Percentiles rank a stretch among this genome's conserved stretches.
phyloP scores from a whole-genome alignment of 2,113 vertebrate species.

The Cygnus buccinator region DNA sequence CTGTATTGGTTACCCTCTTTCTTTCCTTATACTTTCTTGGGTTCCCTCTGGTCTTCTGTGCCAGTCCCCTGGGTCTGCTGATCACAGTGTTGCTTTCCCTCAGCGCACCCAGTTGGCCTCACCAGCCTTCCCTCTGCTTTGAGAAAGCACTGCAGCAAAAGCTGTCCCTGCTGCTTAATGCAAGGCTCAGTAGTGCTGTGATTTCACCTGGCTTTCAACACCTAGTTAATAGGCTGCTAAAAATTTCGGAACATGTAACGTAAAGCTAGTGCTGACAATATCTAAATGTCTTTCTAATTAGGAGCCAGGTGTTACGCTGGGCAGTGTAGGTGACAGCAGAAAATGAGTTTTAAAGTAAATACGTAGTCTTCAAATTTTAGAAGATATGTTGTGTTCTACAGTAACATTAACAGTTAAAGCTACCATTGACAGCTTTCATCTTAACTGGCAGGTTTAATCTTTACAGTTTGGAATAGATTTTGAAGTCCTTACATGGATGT shows the following conservation, averaged over 20 bases:
- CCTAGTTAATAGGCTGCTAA: not conserved
- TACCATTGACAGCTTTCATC: not conserved
- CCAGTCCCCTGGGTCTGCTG: not conserved
- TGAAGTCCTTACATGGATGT: not conserved
- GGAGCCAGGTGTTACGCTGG: not conserved
- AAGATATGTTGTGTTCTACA: not conserved
- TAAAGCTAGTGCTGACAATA: not conserved
- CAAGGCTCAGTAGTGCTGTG: not conserved
- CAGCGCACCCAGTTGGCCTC: not conserved
- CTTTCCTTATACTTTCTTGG: not conserved
- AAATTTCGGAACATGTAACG: not conserved
- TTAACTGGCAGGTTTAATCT: not conserved
- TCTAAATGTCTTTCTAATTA: slow-evolving; percentile 35
- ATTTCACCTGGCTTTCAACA: slow-evolving; percentile 47
- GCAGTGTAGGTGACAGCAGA: not conserved
- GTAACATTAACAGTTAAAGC: not conserved
- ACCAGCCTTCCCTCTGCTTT: not conserved
- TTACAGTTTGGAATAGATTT: not conserved
- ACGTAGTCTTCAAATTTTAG: not conserved
- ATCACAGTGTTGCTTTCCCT: not conserved
- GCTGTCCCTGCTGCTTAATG: slow-evolving; percentile 16
- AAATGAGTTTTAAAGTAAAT: not conserved
- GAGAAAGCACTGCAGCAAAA: not conserved
- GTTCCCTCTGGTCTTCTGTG: not conserved
- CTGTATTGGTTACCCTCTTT: not conserved